phyloP scores from a whole-genome alignment of 2,888 invertebrate species.

The Allolobophora icterica region DNA sequence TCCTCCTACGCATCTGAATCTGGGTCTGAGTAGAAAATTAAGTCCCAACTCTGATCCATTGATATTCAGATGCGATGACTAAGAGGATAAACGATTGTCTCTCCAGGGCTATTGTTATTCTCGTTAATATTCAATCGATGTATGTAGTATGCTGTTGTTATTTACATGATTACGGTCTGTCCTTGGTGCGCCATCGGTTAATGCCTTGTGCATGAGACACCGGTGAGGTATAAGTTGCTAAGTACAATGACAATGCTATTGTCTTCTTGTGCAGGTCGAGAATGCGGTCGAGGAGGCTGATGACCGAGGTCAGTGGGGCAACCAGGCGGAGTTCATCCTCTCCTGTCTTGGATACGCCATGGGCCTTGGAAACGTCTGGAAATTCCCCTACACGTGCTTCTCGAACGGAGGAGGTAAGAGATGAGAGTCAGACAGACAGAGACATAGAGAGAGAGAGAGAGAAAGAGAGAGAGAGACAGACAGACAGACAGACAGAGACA shows the following conservation, averaged over 20 bases:
- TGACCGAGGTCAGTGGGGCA: slow-evolving; percentile 30
- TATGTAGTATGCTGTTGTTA: no score
- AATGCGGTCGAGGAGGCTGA: not conserved
- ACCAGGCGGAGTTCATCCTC: slow-evolving; percentile 38
- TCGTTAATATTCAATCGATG: no score
- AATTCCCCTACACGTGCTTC: slow-evolving; percentile 38
- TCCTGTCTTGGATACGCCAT: slow-evolving; percentile 43
- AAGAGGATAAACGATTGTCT: not conserved
- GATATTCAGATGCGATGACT: not conserved
- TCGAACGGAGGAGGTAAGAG: slow-evolving; percentile 37
- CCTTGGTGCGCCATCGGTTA: no score
- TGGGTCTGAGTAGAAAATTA: not conserved
- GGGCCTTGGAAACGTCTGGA: slow-evolving; percentile 38
- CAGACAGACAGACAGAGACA: not conserved
- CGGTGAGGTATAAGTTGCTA: no score
- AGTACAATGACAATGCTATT: not conserved
- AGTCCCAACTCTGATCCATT: no score
- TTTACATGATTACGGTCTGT: no score
- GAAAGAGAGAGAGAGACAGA: not conserved
- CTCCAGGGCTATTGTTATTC: no score
- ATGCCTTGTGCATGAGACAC: no score
- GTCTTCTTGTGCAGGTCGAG: not conserved
- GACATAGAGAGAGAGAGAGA: not conserved
- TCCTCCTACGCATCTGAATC: not conserved
- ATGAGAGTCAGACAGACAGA: not conserved